Base-by-base conservation (phyloP, 2,888 invertebrate genomes). In the Dendrolimus houi region DNA sequence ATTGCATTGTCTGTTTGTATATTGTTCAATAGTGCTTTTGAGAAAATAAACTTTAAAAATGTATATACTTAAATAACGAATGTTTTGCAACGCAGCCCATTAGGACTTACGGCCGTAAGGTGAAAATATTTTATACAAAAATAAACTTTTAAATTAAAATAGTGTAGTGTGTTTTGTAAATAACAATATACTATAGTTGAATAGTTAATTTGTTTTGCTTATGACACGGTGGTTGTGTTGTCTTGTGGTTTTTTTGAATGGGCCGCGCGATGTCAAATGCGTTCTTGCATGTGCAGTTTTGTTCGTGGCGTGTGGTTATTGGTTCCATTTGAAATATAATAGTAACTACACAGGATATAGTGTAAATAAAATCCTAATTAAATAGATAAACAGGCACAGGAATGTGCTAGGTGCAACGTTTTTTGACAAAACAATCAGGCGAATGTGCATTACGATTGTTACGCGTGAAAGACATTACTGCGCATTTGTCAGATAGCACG, bases 91-190 rank as follows among this genome's bases (percentile, higher is more conserved):
- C 74, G 89, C 89, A 89, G 89, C 89, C 87, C 70, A 79, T 87
- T 85, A 87, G 89, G 89, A 90, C 83, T 62, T 87, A 88, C 82
- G 81, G 84, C 77, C 85, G 86, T 74, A 89, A 90, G 89, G 89
- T 85, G 84, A 83, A 64, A 69, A 66, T 75, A 62, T 62, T 68
- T 68, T 68, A 29, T 72, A 73, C 70, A 71, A 66, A 66, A 64
- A 64, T 65, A 65, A 63, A 63, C 59, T 55, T 52, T 61, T 62
- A 63, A 55, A 55, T 53, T 58, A 62, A 55, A 56, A 71, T 74
- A 74, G 74, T 71, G 70, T 66, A 66, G 64, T 69, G 66, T 65
- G 63, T 59, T 59, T 64, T 59, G 56, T 47, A 47, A 9, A 47
- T 47, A 47, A 47, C 6, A 8, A 9, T 47, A 47, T 10, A 3